Conservation (phyloP, 2,888 invertebrate species). For the Lymantria dispar region DNA sequence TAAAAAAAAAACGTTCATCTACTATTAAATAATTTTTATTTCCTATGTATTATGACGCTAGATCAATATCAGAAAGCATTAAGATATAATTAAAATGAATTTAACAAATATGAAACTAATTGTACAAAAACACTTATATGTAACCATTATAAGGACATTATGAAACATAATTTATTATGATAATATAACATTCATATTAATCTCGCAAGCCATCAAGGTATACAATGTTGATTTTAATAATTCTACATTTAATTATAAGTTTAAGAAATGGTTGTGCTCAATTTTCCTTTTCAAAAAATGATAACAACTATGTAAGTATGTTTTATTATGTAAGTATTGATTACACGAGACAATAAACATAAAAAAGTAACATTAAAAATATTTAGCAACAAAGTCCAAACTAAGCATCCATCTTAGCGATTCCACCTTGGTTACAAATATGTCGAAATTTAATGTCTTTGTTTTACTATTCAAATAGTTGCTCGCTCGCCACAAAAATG, state of each 20-base stretch:
- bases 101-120: not conserved
- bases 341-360: not conserved
- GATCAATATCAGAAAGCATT: too few species aligned
- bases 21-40: too few species aligned
- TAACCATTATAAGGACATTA: constrained; percentile 27
- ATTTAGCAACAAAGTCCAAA: too few species aligned
- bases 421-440: too few species aligned
- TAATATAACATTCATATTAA: constrained; percentile 16
- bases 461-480: too few species aligned
- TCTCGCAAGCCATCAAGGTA: constrained; percentile 5
- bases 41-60: too few species aligned
- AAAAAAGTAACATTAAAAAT: not conserved
- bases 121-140: not conserved
- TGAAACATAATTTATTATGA: constrained; percentile 6
- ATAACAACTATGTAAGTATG: constrained; percentile 46
- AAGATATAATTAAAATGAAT: too few species aligned
- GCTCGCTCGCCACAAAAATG: too few species aligned
- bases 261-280: constrained; percentile 11
- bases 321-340: not conserved
- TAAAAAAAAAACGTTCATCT: too few species aligned
- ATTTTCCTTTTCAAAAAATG: constrained; percentile 30
- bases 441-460: too few species aligned
- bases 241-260: constrained; percentile 21
- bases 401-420: too few species aligned
- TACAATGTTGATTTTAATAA: constrained; percentile 21